phyloP scores from a whole-genome alignment of 2,113 vertebrate genomes.

The Nyctereutes procyonoides region DNA sequence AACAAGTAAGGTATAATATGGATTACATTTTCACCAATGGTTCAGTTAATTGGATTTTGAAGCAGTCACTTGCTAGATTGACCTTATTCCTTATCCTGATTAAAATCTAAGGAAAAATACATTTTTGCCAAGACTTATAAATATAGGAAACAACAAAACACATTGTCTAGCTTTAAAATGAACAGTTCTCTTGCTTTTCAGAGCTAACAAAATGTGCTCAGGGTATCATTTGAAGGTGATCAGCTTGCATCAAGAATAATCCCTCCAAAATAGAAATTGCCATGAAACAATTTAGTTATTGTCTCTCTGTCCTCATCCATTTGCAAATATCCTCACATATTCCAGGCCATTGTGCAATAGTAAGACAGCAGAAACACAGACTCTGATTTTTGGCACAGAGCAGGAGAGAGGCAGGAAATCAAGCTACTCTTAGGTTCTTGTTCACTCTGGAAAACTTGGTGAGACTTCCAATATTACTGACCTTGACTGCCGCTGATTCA shows the following conservation, averaged over 20 bases:
- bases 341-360: neutral
- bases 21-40: neutral
- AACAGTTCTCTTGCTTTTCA: neutral
- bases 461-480: neutral
- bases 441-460: neutral
- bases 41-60: constrained; percentile 20
- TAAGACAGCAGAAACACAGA: neutral
- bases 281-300: neutral
- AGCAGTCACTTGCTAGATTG: neutral
- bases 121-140: constrained; percentile 16
- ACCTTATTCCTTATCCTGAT: constrained; percentile 6
- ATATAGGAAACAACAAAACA: neutral
- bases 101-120: neutral
- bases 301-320: neutral
- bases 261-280: neutral
- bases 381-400: neutral
- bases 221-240: constrained; percentile 27
- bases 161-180: constrained; percentile 16
- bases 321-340: neutral
- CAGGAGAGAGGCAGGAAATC: neutral
- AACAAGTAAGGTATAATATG: constrained; percentile 30
- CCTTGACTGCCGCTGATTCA: neutral
- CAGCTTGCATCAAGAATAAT: neutral
- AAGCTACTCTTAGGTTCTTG: neutral
- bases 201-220: neutral